Evolutionary conservation across 2,113 vertebrate species (phyloP), one percentile per base, ranked within the genome.

Genomic region (Struthidea cinerea): DNA sequence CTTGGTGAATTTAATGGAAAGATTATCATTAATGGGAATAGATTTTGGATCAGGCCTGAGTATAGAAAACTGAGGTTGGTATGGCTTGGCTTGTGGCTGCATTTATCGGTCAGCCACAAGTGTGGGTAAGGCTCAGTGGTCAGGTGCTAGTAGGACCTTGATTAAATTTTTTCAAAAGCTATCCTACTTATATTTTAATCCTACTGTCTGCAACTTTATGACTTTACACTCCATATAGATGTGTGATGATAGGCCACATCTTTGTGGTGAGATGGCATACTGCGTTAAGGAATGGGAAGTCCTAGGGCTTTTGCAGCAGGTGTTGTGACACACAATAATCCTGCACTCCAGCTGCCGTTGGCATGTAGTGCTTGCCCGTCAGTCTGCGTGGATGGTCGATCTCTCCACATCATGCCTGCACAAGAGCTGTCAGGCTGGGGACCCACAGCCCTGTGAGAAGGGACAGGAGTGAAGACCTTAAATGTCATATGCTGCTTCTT

Each of bases 291-390:
- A 87, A 20, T 22, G 37, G 79, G 71, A 65, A 63, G 24, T 28
- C 23, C 9, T 28, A 16, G 37, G 69, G 35, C 32, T 77, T 61
- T 57, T 63, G 75, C 76, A 84, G 80, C 50, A 81, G 56, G 47
- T 57, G 52, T 10, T 55, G 37, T 49, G 68, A n/a, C 63, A 50
- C 32, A 9, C 0, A 1, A 4, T 55, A 30, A 12, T 77, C 42
- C 17, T 18, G 15, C 23, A 1, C 14, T 35, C 57, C 26, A 28
- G 67, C 65, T 83, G 63, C 57, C 56, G 27, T 2, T 68, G 71
- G 28, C 41, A 17, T 0, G 1, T 37, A 11, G 42, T 6, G 3
- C 55, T 83, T 86, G 14, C 32, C 53, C 0, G 0, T 64, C 1
- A 5, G 49, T 71, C 41, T 41, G 17, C 0, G 0, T 21, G 50